These are phyloP conservation scores for Glyptemys insculpta DNA, from an alignment of 2,797 vertebrate genomes.

Conservation along the genomic window DNA sequence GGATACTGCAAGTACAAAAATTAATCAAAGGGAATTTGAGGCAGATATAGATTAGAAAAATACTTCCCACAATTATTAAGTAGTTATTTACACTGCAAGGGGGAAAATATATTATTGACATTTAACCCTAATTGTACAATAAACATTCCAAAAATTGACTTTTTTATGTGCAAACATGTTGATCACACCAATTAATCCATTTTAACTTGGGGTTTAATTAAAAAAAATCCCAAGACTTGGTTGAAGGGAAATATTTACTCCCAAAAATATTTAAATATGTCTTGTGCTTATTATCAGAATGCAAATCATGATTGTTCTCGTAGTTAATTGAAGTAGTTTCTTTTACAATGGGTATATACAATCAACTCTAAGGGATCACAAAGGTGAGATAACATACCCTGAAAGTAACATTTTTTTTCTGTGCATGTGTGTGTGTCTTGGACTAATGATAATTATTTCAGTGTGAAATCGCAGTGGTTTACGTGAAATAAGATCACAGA, in stretches of 20 bases:
- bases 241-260: slow-evolving; percentile 73
- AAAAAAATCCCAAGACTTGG: slow-evolving; percentile 67
- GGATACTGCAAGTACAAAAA: not conserved
- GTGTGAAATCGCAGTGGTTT: slow-evolving; percentile 87
- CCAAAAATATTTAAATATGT: slow-evolving; percentile 62
- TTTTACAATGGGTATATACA: slow-evolving; percentile 79
- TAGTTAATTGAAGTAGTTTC: slow-evolving; percentile 81
- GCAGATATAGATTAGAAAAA: slow-evolving; percentile 15
- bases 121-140: not conserved
- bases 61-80: not conserved
- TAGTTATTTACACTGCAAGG: not conserved
- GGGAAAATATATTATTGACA: fast-evolving
- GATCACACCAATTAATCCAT: slow-evolving; percentile 31
- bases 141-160: slow-evolving; percentile 17
- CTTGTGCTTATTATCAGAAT: slow-evolving; percentile 76
- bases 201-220: slow-evolving; percentile 67
- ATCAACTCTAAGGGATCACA: slow-evolving; percentile 76
- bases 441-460: slow-evolving; percentile 90
- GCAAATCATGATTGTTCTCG: slow-evolving; percentile 80
- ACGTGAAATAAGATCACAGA: slow-evolving; percentile 87
- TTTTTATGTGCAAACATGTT: not conserved
- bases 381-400: slow-evolving; percentile 84
- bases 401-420: slow-evolving; percentile 74
- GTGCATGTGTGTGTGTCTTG: slow-evolving; percentile 68
- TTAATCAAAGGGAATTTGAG: not conserved